Base-by-base conservation (phyloP, 2,888 invertebrate genomes). In the Parnassius mnemosyne region DNA sequence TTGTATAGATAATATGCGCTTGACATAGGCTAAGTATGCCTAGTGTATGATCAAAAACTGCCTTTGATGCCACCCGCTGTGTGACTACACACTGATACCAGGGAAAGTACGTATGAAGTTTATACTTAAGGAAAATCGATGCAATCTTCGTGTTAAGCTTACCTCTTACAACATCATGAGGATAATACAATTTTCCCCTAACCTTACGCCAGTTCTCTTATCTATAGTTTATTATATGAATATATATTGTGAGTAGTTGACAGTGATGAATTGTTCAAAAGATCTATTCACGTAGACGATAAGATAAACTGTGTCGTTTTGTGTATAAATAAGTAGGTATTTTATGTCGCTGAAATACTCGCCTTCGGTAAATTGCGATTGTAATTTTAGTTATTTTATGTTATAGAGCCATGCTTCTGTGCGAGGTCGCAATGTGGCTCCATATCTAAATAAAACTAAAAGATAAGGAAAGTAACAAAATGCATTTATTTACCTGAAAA, bases 121-220 rank as follows among this genome's bases (percentile, higher is more conserved):
- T 7, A 25, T 9, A 13, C 7, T 53, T 49, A 57, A 61, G 61
- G 61, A 57, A 52, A 61, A 53, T 49, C 60, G 42, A 20, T n/a
- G 9, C 47, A 13, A 41, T 34, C 10, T 13, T 20, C 20, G 44
- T 20, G 12, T 16, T 20, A 55, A 5, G 25, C 12, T 47, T 46
- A 52, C 52, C 52, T 57, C 53, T 61, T 57, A 57, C 42, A 53
- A 57, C 57, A 49, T 57, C 25, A 61, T 52, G 52, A 56, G 60
- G 60, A 60, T 60, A 61, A 52, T 41, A 50, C 52, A 51, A 44
- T 61, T 61, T 61, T 61, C 61, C 61, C 61, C 61, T 53, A 57
- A 61, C 61, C 61, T 61, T 53, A 61, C 56, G 51, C 57, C 25
- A 57, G 53, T 53, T 57, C 25, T 57, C 42, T 61, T 61, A 61